Percentiles rank a stretch among this genome's conserved stretches.
Conservation (phyloP, 2,113 vertebrate genomes). For the Tyto alba region DNA sequence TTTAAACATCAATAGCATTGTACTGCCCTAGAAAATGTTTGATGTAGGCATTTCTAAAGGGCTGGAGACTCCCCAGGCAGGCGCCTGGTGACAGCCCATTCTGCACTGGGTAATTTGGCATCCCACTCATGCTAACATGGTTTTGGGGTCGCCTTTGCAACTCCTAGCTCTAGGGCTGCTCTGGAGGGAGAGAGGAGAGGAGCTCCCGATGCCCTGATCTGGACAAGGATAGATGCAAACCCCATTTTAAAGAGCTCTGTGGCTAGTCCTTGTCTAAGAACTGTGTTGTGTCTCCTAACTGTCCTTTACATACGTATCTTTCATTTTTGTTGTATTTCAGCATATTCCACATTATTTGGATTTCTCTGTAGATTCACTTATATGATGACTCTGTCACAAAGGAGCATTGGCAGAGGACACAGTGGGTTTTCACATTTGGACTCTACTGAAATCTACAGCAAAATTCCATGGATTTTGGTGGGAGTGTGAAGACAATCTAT, state of each 20-base stretch:
- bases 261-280: not conserved
- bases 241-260: not conserved
- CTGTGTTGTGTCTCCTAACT: not conserved
- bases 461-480: not conserved
- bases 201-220: not conserved
- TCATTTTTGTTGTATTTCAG: not conserved
- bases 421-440: not conserved
- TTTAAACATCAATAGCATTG: conserved; percentile 16
- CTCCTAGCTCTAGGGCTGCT: not conserved
- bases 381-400: not conserved
- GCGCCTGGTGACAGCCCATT: not conserved
- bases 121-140: not conserved
- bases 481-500: not conserved
- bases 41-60: not conserved
- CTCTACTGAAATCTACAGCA: not conserved
- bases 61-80: not conserved
- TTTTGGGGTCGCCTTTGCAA: not conserved
- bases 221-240: not conserved
- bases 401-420: not conserved
- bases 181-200: not conserved
- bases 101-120: not conserved
- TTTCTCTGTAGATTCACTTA: not conserved
- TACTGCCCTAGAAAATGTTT: conserved; percentile 27
- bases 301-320: not conserved
- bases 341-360: not conserved